These are phyloP conservation scores for Alcedo quadribrachys DNA, from an alignment of 2,797 vertebrate species.

Conservation along the genomic window DNA sequence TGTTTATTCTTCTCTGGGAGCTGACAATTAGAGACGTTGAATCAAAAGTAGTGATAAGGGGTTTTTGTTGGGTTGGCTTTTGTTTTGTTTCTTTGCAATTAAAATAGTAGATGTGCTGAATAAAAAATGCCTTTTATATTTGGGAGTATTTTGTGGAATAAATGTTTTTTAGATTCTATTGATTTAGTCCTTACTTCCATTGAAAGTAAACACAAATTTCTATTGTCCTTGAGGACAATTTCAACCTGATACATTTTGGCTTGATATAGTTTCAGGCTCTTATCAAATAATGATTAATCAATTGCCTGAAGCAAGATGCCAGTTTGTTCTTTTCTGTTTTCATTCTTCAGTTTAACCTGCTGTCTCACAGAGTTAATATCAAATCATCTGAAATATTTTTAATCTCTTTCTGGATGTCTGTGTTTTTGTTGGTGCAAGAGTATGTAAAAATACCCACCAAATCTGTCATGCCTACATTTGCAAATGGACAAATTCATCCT, in stretches of 20 bases:
- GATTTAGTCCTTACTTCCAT: background rate
- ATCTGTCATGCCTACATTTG: background rate
- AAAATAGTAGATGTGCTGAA: background rate
- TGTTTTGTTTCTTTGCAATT: background rate
- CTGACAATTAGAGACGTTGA: background rate
- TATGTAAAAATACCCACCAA: background rate
- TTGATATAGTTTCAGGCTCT: background rate
- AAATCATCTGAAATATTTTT: background rate
- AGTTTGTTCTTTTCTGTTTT: background rate
- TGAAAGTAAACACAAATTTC: background rate
- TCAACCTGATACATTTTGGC: background rate
- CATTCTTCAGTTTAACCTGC: background rate
- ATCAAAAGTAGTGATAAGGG: background rate
- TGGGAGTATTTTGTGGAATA: background rate
- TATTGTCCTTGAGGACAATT: background rate
- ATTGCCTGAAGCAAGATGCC: background rate
- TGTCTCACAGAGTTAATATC: background rate
- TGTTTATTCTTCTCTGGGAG: background rate
- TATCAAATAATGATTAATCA: constrained; percentile 4
- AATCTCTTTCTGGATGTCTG: background rate
- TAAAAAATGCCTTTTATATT: background rate
- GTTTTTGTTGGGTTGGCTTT: background rate
- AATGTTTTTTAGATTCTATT: background rate
- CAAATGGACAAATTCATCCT: background rate
- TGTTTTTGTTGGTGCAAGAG: background rate